Evolutionary conservation across 2,797 vertebrate species (phyloP), one percentile per base, ranked within the genome.

Genomic region (Acanthurus lineatus): DNA sequence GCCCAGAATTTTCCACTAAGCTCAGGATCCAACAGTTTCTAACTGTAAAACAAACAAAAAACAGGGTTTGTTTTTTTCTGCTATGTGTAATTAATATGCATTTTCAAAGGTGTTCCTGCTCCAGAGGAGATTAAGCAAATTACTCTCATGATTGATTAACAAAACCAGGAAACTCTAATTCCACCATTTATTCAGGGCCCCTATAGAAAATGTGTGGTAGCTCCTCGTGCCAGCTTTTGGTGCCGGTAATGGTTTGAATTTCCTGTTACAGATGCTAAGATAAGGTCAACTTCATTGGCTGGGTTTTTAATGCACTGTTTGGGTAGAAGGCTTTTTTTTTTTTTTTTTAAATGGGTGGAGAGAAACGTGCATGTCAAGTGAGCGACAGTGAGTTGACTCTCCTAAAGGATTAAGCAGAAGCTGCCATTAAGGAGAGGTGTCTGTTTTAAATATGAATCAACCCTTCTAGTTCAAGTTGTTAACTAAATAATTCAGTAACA

Each of bases 391-490:
- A 88, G 81, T 76, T 63, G 62, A 28, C 74, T 77, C 81, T 83
- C 66, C 61, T 81, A 19, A 79, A 91, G 86, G 86, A 92, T 87
- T 86, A 80, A 89, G 79, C 86, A 81, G 88, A 83, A 73, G 83
- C 92, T 93, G 92, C 92, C 93, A 92, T 94, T 92, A 95, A 91
- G 89, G 87, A 87, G 89, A 92, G 93, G 92, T 94, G 93, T 96
- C 93, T 92, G 79, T 91, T 95, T 96, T 93, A 96, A 95, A 96
- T 93, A 95, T 95, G 90, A 94, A 94, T 94, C 91, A 91, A 67
- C 58, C 84, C 90, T 90, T 93, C 92, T 91, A 92, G 88, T 93
- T 92, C 85, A 92, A 93, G 92, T 94, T 95, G 93, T 94, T 92
- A 67, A 68, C 84, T 95, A 88, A 95, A 95, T 95, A 94, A 95